Conservation (phyloP, 2,888 invertebrate genomes). For the Punctoribates punctum region DNA sequence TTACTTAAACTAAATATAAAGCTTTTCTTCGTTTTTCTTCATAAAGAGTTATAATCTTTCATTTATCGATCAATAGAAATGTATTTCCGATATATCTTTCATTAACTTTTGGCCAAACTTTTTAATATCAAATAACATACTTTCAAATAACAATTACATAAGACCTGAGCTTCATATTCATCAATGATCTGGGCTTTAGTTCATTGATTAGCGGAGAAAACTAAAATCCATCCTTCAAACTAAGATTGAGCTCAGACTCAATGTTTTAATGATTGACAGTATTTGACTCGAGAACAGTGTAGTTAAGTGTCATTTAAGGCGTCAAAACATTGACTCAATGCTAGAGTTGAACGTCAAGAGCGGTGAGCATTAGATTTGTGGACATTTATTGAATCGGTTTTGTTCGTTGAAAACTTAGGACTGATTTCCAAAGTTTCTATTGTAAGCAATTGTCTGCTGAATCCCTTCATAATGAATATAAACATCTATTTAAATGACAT, state of each 20-base stretch:
- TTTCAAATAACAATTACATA: no score
- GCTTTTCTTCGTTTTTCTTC: conserved; percentile 14
- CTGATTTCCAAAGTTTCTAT: conserved; percentile 6
- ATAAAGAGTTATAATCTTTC: conserved; percentile 32
- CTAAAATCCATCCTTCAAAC: no score
- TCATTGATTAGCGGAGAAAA: no score
- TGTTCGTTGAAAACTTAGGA: background rate
- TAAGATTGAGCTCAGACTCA: no score
- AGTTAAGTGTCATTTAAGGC: conserved; percentile 30
- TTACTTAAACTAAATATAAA: conserved; percentile 33
- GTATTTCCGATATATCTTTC: background rate
- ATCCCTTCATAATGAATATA: conserved; percentile 19
- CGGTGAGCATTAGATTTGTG: no score
- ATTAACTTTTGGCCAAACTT: background rate
- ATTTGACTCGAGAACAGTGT: background rate
- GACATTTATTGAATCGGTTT: background rate
- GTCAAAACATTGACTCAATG: background rate
- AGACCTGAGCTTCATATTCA: background rate
- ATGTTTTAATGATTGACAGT: background rate
- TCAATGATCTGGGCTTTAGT: no score
- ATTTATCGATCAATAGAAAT: conserved; percentile 6
- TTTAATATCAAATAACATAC: no score
- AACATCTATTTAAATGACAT: background rate
- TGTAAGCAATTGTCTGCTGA: conserved; percentile 3
- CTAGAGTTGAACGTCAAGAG: background rate